Percentiles rank a stretch among this genome's conserved stretches.
These are phyloP conservation scores for Acridotheres tristis DNA, from an alignment of 2,797 vertebrate species.

Conservation along the genomic window DNA sequence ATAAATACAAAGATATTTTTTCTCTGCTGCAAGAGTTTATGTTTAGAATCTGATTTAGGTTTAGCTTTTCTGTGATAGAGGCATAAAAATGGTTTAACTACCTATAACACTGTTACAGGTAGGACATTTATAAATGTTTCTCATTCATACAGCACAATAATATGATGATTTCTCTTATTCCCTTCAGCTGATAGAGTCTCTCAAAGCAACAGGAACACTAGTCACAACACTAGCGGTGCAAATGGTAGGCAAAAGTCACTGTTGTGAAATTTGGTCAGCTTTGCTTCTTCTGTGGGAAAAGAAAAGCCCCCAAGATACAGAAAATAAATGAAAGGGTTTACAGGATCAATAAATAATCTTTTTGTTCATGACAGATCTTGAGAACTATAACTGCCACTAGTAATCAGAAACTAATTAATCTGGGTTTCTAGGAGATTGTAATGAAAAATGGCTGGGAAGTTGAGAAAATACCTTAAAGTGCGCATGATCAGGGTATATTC, in stretches of 20 bases:
- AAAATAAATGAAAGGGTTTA: neutral
- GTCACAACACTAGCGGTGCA: neutral
- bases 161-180: neutral
- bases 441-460: neutral
- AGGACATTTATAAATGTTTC: neutral
- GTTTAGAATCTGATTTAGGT: neutral
- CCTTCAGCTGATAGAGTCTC: neutral
- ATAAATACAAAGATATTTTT: neutral
- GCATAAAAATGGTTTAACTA: neutral
- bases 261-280: neutral
- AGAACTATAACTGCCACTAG: neutral
- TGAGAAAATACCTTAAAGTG: neutral
- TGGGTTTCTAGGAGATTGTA: neutral
- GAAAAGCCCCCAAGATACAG: neutral
- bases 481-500: neutral
- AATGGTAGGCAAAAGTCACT: neutral
- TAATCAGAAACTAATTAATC: neutral
- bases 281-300: neutral
- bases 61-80: neutral
- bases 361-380: neutral
- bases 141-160: neutral
- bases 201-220: neutral
- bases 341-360: neutral
- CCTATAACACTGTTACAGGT: neutral
- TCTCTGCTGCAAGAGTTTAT: neutral